Evolutionary conservation across 2,113 vertebrate genomes (phyloP).

Genomic region (Nothoprocta perdicaria): DNA sequence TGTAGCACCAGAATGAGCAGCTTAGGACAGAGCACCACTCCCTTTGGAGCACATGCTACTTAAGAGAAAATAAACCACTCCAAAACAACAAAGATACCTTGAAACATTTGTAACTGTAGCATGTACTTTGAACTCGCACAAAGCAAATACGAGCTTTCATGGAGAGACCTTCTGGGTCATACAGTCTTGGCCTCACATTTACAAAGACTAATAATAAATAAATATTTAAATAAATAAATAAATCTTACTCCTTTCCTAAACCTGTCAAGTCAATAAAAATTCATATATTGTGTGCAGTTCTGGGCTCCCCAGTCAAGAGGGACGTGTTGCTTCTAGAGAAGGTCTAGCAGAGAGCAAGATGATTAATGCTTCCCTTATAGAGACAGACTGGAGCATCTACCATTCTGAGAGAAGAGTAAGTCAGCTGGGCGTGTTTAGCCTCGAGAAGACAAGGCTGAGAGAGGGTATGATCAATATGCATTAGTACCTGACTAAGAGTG

Average conservation of each 20-base stretch:
- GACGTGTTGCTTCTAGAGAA: no score
- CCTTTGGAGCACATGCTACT: background rate
- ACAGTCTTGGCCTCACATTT: background rate
- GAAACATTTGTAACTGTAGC: background rate
- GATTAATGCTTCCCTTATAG: no score
- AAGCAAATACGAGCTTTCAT: conserved; percentile 30
- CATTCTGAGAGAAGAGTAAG: no score
- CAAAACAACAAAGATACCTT: background rate
- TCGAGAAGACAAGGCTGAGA: no score
- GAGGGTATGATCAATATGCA: no score
- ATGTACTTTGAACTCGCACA: background rate
- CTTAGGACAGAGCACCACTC: background rate
- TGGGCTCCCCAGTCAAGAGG: no score
- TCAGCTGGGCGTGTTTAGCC: no score
- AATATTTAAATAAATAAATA: background rate
- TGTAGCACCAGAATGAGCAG: background rate
- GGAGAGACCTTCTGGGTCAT: background rate
- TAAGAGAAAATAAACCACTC: background rate
- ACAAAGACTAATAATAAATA: background rate
- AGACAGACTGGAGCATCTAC: no score
- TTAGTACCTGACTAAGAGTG: no score
- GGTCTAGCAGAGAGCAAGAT: no score
- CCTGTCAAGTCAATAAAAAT: background rate
- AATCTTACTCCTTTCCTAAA: background rate
- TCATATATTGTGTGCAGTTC: no score